phyloP scores from a whole-genome alignment of 2,113 vertebrate species.

The Microcebus lehilahytsara region DNA sequence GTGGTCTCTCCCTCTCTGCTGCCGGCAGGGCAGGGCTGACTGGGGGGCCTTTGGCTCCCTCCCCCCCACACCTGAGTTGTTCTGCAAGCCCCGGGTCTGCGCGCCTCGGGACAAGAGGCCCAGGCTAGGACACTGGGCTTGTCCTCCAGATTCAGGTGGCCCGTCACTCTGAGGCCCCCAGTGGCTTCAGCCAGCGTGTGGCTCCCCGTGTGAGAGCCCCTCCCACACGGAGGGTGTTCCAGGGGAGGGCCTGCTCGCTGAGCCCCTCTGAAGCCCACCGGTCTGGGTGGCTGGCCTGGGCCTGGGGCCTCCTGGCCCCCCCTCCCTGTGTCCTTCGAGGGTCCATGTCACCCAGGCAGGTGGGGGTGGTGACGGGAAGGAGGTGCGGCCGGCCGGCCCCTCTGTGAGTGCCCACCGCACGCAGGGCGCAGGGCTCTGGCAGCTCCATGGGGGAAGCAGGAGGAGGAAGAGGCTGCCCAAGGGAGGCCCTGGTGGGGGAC shows the following conservation, averaged over 20 bases:
- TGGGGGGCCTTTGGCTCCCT: not conserved
- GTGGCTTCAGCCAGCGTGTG: rapidly evolving
- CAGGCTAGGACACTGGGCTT: not conserved
- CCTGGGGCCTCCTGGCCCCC: rapidly evolving
- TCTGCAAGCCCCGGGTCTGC: not conserved
- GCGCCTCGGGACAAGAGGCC: not conserved
- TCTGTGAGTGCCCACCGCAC: rapidly evolving
- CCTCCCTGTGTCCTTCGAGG: not conserved
- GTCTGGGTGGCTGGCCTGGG: not conserved
- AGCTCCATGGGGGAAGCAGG: not conserved
- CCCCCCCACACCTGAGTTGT: rapidly evolving
- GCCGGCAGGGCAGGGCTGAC: not conserved
- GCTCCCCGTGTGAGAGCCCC: no score
- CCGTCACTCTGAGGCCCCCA: not conserved
- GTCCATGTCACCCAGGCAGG: not conserved
- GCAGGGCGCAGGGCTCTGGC: no score
- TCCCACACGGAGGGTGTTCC: rapidly evolving
- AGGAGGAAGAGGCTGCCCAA: not conserved
- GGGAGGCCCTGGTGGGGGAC: not conserved
- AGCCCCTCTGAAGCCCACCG: not conserved
- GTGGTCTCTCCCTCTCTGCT: not conserved
- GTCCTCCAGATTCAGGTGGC: not conserved
- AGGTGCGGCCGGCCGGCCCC: not conserved
- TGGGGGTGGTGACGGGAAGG: not conserved
- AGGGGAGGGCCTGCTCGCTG: no score